Conservation (phyloP, 2,113 vertebrate species). For the Fregetta grallaria region DNA sequence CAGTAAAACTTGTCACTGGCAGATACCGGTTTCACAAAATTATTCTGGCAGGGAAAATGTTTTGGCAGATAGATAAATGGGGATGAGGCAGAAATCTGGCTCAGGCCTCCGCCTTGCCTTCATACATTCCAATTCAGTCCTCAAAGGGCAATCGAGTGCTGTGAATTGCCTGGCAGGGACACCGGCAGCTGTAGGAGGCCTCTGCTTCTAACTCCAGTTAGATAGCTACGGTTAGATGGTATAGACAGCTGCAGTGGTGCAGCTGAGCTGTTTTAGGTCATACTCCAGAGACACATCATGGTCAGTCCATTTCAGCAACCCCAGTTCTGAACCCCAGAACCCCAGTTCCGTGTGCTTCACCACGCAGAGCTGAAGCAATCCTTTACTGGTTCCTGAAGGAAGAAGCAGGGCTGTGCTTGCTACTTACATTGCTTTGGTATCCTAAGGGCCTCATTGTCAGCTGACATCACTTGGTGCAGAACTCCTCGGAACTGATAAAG, state of each 20-base stretch:
- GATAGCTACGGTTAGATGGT: background rate
- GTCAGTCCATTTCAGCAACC: background rate
- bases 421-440: conserved; percentile 99
- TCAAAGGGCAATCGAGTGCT: background rate
- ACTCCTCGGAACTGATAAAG: conserved; percentile 98
- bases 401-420: background rate
- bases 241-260: background rate
- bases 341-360: background rate
- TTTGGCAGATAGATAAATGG: background rate
- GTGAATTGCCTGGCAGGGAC: background rate
- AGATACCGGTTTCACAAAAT: background rate
- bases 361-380: background rate
- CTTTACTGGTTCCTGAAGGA: background rate
- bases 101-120: background rate
- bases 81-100: background rate
- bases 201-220: background rate
- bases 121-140: background rate
- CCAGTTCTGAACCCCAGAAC: background rate
- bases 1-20: background rate
- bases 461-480: conserved; percentile 94
- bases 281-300: background rate
- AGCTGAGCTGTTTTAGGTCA: background rate
- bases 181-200: background rate
- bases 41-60: background rate
- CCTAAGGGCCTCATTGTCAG: conserved; percentile 91